Percentiles rank a stretch among this genome's conserved stretches.
Conservation (phyloP, 2,797 vertebrate species). For the Micropoecilia bifurca region DNA sequence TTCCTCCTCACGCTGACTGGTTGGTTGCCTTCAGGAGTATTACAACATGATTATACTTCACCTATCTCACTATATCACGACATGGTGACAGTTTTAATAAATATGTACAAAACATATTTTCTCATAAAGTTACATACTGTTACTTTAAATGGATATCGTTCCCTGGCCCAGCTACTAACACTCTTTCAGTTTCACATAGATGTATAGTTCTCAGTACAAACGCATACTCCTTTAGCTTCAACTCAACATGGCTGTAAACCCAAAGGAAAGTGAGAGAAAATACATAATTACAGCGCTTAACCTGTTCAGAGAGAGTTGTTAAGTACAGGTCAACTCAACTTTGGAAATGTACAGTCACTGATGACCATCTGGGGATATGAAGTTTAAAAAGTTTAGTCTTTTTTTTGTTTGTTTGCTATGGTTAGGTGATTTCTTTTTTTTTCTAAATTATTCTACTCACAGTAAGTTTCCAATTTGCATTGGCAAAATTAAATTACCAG, state of each 20-base stretch:
- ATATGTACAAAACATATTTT: too few species aligned
- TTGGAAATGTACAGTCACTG: slow-evolving; percentile 17
- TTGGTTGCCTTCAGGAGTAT: too few species aligned
- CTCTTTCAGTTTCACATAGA: background rate
- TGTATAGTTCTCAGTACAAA: background rate
- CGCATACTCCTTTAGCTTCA: background rate
- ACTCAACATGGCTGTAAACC: slow-evolving; percentile 15
- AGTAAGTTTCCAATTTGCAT: slow-evolving; percentile 59
- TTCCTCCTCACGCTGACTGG: too few species aligned
- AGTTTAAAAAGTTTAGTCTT: slow-evolving; percentile 5
- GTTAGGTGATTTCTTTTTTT: slow-evolving; percentile 22
- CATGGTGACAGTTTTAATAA: too few species aligned
- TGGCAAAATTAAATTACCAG: slow-evolving; percentile 61
- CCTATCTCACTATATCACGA: too few species aligned
- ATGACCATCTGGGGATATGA: slow-evolving; percentile 22
- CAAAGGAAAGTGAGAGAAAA: slow-evolving; percentile 6
- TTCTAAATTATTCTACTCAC: slow-evolving; percentile 54
- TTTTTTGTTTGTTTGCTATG: slow-evolving; percentile 6
- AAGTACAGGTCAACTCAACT: slow-evolving; percentile 17
- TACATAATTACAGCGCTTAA: slow-evolving; percentile 22
- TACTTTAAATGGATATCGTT: background rate
- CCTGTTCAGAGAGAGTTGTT: slow-evolving; percentile 23
- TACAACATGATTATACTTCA: too few species aligned
- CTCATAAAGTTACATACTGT: too few species aligned
- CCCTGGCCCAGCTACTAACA: background rate